Base-by-base conservation (phyloP, 2,888 invertebrate species). In the Acrobasis repandana region DNA sequence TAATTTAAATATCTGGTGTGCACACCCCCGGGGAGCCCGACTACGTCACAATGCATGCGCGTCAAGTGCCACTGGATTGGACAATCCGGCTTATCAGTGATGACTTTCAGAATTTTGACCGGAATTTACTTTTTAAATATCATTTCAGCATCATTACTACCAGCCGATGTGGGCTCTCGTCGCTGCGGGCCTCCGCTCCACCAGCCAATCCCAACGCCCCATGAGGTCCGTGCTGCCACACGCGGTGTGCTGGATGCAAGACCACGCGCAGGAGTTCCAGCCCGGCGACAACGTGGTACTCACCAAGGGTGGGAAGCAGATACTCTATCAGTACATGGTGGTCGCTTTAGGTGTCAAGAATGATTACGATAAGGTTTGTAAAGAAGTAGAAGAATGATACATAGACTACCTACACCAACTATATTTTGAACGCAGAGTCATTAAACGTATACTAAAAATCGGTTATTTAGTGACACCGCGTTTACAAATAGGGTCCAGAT, bases 151-250 rank as follows among this genome's bases (percentile, higher is more conserved):
- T 63, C 98, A 99, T 85, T 99, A 97, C 85, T 98, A 99, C 86
- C 99, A 99, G 86, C 97, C 99, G 0, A 93, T 97, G 82, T 98
- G 98, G 87, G 98, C 99, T 0, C 87, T 99, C 60, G 94, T 99
- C 59, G 98, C 98, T 0, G 98, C 96, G 3, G 98, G 98, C 0
- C 93, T 97, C 72, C 96, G 95, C 79, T 91, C 90, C 14, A 81
- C 97, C 51, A 84, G 93, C 5, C 90, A 95, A 3, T 93, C 96
- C 0, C 88, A 90, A 56, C 93, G 93, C 60, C 82, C 92, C 0
- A 95, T 95, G 93, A 83, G 81, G 65, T 82, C 93, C 28, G 95
- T 98, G 9, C 83, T 99, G 18, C 98, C 98, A 0, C 90, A 90
- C 69, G 93, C 94, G 63, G 95, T 96, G 0, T 93, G 93, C 48